phyloP scores from a whole-genome alignment of 2,888 invertebrate genomes.

The Sminthurinus aureus region DNA sequence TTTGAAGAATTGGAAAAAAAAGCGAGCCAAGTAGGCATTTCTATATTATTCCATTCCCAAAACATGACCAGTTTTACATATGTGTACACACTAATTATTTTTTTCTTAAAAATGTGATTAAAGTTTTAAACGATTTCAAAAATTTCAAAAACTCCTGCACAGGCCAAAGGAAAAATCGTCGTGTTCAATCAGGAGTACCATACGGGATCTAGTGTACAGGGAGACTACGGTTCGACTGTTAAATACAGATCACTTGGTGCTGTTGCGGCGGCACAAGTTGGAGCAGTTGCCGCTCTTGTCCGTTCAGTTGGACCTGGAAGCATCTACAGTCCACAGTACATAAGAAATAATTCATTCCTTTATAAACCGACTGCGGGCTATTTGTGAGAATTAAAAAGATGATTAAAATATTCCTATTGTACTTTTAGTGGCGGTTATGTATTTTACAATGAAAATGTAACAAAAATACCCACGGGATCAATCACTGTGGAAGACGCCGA shows the following conservation, averaged over 20 bases:
- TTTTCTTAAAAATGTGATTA: no score
- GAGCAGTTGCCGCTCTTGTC: constrained; percentile 70
- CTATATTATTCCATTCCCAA: no score
- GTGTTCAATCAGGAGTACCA: constrained; percentile 71
- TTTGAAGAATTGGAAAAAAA: constrained; percentile 48
- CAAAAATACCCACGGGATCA: constrained; percentile 71
- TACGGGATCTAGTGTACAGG: constrained; percentile 54
- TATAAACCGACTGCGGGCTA: no score
- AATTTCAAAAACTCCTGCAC: not conserved
- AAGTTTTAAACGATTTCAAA: no score
- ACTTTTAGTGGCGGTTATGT: constrained; percentile 56
- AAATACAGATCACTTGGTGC: constrained; percentile 74
- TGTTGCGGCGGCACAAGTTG: constrained; percentile 72
- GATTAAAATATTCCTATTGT: not conserved
- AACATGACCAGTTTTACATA: no score
- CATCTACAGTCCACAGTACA: constrained; percentile 73
- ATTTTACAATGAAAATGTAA: constrained; percentile 65
- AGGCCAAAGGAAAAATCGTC: constrained; percentile 77
- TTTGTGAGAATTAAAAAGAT: no score
- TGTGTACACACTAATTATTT: no score
- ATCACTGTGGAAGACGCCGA: constrained; percentile 82
- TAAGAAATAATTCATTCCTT: no score
- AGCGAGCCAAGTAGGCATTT: not conserved
- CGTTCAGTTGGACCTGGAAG: constrained; percentile 81
- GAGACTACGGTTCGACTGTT: constrained; percentile 70